phyloP scores from a whole-genome alignment of 2,888 invertebrate species.

The Serripes groenlandicus region DNA sequence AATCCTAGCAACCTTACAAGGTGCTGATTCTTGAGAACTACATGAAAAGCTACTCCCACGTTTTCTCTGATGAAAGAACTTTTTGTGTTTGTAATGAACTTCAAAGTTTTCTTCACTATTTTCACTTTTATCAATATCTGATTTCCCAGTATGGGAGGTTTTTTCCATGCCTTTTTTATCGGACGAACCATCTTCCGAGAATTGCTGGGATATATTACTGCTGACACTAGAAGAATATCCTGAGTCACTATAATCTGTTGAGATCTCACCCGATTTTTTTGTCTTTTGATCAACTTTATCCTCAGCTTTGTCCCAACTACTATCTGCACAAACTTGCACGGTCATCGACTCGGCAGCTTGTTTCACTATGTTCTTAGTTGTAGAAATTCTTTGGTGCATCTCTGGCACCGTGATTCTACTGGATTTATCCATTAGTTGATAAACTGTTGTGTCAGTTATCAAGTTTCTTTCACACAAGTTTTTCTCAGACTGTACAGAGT shows the following conservation, averaged over 20 bases:
- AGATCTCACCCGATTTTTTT: not conserved
- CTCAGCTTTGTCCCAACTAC: slow-evolving; percentile 72
- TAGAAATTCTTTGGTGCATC: slow-evolving; percentile 28
- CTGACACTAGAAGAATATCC: slow-evolving; percentile 47
- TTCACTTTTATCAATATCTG: slow-evolving; percentile 19
- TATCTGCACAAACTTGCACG: slow-evolving; percentile 77
- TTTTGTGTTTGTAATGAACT: slow-evolving; percentile 78
- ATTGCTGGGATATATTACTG: slow-evolving; percentile 26
- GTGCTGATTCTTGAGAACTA: slow-evolving; percentile 38
- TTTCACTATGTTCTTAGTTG: slow-evolving; percentile 59
- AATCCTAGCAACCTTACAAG: slow-evolving; percentile 45
- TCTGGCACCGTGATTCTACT: not conserved
- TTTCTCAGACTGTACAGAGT: not conserved
- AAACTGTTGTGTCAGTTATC: not conserved
- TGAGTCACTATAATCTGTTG: slow-evolving; percentile 19
- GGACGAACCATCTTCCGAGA: slow-evolving; percentile 10
- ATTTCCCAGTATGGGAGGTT: slow-evolving; percentile 21
- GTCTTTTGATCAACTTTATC: slow-evolving; percentile 20
- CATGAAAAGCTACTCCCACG: slow-evolving; percentile 34
- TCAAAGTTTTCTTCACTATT: slow-evolving; percentile 56
- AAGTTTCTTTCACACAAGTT: not conserved
- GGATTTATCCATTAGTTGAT: not conserved
- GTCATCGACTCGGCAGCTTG: slow-evolving; percentile 76
- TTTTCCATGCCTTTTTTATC: slow-evolving; percentile 21
- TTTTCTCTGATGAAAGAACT: slow-evolving; percentile 77